Conservation (phyloP, 2,113 vertebrate genomes). For the Erinaceus europaeus region DNA sequence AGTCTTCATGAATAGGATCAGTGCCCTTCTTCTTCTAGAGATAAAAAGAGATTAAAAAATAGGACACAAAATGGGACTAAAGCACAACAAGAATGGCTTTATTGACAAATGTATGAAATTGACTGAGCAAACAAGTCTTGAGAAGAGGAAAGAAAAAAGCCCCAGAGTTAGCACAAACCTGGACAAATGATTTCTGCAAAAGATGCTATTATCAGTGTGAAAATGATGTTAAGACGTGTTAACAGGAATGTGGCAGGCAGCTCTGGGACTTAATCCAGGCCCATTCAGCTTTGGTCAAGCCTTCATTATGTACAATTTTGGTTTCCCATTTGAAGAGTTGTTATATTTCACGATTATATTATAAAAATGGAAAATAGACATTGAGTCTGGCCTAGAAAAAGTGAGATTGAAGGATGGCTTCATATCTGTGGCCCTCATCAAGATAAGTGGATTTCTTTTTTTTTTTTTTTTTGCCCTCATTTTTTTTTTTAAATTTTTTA, state of each 20-base stretch:
- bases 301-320: conserved; percentile 26
- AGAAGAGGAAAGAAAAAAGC: too few relatives aligned
- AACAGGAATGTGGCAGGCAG: not conserved
- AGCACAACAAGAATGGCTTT: not conserved
- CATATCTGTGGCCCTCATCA: conserved; percentile 27
- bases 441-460: too few relatives aligned
- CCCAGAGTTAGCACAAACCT: not conserved
- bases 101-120: not conserved
- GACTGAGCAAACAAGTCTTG: not conserved
- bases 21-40: too few relatives aligned
- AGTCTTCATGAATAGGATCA: too few relatives aligned
- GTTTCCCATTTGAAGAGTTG: conserved; percentile 28
- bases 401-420: conserved; percentile 12
- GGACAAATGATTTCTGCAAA: not conserved
- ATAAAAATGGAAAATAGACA: conserved; percentile 28
- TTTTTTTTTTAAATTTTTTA: too few relatives aligned
- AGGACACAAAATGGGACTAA: too few relatives aligned
- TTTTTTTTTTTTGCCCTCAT: too few relatives aligned
- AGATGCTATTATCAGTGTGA: not conserved
- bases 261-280: conserved; percentile 2
- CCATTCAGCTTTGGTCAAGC: not conserved
- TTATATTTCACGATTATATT: conserved; percentile 25
- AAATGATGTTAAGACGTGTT: not conserved
- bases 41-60: too few relatives aligned
- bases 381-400: conserved; percentile 33